Evolutionary conservation across 2,113 vertebrate species (phyloP), one percentile per base, ranked within the genome.

Genomic region (Smithornis capensis): DNA sequence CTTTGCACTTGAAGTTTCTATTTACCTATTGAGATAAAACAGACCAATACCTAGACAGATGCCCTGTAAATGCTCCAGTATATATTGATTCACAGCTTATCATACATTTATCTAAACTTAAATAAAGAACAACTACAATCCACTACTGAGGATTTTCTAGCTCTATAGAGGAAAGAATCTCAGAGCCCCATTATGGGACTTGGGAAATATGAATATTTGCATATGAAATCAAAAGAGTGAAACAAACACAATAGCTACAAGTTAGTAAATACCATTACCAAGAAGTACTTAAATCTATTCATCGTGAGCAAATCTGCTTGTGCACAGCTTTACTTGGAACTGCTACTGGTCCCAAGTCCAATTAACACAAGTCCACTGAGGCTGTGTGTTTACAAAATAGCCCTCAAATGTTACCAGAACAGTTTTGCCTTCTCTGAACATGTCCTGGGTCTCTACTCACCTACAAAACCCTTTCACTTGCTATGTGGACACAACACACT

Each of bases 151-250:
- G 60, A 47, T 55, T 52, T 60, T 55, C 45, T 73, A 31, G 38
- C 23, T 79, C 16, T 62, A 7, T 7, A 55, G 19, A 37, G 35
- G 44, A 75, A 42, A 67, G 9, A 55, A 55, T n/a, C n/a, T 37
- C 73, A 37, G 42, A 83, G 25, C 4, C 52, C 10, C 15, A 53
- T 60, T 49, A 42, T 5, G 47, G 31, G 59, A 82, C 11, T 50
- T 56, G 2, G 18, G 40, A 76, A 44, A 47, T 21, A 42, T 8
- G 5, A 28, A 4, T 29, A 11, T 49, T 83, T 0, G 0, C 9
- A 12, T 62, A 60, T n/a, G n/a, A 53, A 78, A 76, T 76, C 15
- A 38, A 10, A n/a, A 47, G 29, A 47, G 18, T 60, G 33, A 73
- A 67, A 29, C 18, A 47, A n/a, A 42, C 45, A 33, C 29, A 88